Conservation (phyloP, 2,888 invertebrate genomes). For the Drosophila borborema region DNA sequence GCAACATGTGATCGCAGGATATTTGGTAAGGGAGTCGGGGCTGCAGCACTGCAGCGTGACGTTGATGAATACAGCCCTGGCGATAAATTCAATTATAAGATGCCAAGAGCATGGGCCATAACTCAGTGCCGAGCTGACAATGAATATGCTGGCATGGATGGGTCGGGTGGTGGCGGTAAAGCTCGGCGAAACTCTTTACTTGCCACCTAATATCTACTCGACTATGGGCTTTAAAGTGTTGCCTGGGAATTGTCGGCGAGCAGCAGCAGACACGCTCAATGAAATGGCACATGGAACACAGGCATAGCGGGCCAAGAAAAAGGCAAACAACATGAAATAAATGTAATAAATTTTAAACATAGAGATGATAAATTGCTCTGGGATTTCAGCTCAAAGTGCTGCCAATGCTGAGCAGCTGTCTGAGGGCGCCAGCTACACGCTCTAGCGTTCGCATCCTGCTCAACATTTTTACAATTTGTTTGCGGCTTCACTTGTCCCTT, state of each 20-base stretch:
- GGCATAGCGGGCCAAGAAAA: conserved; percentile 29
- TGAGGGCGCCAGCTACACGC: conserved; percentile 6
- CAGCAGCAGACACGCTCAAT: conserved; percentile 56
- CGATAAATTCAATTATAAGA: conserved; percentile 77
- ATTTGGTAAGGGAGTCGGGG: conserved; percentile 7
- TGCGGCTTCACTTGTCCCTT: conserved; percentile 68
- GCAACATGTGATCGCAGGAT: conserved; percentile 57
- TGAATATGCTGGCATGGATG: not conserved
- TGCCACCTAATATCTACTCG: conserved; percentile 35
- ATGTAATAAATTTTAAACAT: conserved; percentile 81
- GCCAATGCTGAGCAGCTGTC: conserved; percentile 62
- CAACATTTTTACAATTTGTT: conserved; percentile 74
- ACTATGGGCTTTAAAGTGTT: conserved; percentile 65
- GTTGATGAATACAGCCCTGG: conserved; percentile 73
- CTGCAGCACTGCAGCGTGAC: conserved; percentile 43
- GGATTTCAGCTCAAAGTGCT: conserved; percentile 71
- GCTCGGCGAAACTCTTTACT: conserved; percentile 48
- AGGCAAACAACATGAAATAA: conserved; percentile 71
- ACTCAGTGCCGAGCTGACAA: conserved; percentile 61
- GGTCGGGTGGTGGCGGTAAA: not conserved
- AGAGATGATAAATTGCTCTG: conserved; percentile 80
- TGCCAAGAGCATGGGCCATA: conserved; percentile 54
- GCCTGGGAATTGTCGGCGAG: conserved; percentile 55
- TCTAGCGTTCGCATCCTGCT: conserved; percentile 15
- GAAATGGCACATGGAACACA: conserved; percentile 56